phyloP scores from a whole-genome alignment of 1,140 invertebrate genomes.

The Branchinecta lindahli region DNA sequence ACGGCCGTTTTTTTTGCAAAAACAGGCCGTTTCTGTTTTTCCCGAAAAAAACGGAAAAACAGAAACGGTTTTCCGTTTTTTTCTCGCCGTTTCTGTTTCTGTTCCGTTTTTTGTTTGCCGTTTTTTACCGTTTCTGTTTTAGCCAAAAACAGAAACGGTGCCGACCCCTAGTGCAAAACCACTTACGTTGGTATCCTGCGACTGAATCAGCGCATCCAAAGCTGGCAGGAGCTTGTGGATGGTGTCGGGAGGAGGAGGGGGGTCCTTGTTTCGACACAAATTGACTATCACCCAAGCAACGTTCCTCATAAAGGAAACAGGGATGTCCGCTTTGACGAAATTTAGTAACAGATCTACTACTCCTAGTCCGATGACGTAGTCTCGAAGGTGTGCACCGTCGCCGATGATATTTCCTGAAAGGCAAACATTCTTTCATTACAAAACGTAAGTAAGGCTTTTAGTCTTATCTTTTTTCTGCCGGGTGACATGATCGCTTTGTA shows the following conservation, averaged over 20 bases:
- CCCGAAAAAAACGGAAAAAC: too few species aligned
- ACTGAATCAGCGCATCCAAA: constrained; percentile 81
- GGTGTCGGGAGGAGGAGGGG: constrained; percentile 65
- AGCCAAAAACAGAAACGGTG: too few species aligned
- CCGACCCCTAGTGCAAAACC: constrained; percentile 10
- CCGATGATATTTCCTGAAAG: constrained; percentile 64
- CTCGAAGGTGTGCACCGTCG: constrained; percentile 73
- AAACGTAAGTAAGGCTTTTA: too few species aligned
- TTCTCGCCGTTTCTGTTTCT: too few species aligned
- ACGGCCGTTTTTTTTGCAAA: too few species aligned
- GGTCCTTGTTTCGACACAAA: constrained; percentile 89
- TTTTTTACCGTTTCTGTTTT: too few species aligned
- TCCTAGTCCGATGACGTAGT: constrained; percentile 79
- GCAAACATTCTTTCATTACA: constrained; percentile 3
- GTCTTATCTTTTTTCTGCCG: too few species aligned
- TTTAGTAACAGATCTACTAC: constrained; percentile 72
- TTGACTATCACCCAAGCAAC: constrained; percentile 98
- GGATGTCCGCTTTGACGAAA: constrained; percentile 85
- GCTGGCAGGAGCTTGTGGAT: constrained; percentile 89
- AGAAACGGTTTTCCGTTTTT: too few species aligned
- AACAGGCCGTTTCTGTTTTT: too few species aligned
- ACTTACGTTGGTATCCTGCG: constrained; percentile 86
- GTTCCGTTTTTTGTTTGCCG: too few species aligned
- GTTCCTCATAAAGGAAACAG: constrained; percentile 79
- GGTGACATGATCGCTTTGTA: too few species aligned